Base-by-base conservation (phyloP, 92 coral and sea anemone species). In the Galaxea fascicularis region DNA sequence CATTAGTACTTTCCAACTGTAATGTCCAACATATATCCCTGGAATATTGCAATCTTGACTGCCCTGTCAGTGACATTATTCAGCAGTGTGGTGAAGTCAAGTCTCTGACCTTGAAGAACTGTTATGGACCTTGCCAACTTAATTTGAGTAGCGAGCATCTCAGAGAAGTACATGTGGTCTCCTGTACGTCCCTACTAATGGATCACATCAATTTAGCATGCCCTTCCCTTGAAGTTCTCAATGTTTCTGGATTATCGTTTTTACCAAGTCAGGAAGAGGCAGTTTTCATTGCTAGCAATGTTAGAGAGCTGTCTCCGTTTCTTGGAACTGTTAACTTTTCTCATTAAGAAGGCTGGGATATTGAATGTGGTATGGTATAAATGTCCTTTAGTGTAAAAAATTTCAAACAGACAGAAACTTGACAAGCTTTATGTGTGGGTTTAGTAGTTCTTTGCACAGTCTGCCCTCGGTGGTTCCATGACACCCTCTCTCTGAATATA, bases 121-220 rank as follows among this genome's bases (percentile, higher is more conserved):
- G 95, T 62, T 92, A 94, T 87, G 98, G 98, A 9, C 92, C 98
- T 12, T 94, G 98, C 62, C 95, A 90, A 75, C 85, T 94, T n/a
- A 51, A 81, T 66, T 65, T 94, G 28, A 76, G 84, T 45, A 88
- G 93, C 39, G 74, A 85, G n/a, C 72, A 77, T 26, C 78, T 94
- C 17, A 94, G 72, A 31, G 88, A 89, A 74, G 78, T 94, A 39
- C 79, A 82, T 22, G 83, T 94, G 17, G 74, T 28, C 21, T 89
- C 91, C 16, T 94, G 98, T 60, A 82, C 95, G 1, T 71, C 93
- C 29, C 78, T 91, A 57, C 84, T 94, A 70, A 89, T 94, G 95
- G 98, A 94, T 41, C 86, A 93, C 71, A 82, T 94, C 57, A 79
- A 88, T 35, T 75, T 94, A 30, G 20, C 86, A 28, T 94, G 98